A percentile compares a stretch with the other conserved stretches of the same genome.
These are phyloP conservation scores for Labia minor DNA, from an alignment of 2,888 invertebrate species.

Conservation along the genomic window DNA sequence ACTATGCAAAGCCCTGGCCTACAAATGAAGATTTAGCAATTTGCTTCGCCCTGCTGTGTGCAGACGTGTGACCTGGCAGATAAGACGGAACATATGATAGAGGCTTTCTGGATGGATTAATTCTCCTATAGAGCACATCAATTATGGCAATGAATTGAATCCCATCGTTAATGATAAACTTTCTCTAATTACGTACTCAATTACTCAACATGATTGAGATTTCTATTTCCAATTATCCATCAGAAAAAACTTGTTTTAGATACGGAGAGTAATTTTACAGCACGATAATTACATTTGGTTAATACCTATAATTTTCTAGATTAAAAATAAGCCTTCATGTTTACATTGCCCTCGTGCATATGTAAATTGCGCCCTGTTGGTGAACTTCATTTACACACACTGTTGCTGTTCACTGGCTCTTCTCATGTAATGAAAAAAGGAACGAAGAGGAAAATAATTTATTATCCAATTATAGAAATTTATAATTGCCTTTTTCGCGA, in stretches of 20 bases:
- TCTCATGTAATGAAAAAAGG: conserved; percentile 8
- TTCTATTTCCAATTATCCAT: neutral
- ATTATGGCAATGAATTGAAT: conserved; percentile 6
- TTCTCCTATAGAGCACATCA: neutral
- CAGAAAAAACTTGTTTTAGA: conserved; percentile 1
- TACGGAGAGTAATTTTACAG: neutral
- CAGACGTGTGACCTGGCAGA: neutral
- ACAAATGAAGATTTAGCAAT: conserved; percentile 13
- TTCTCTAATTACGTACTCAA: neutral
- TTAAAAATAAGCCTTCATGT: conserved; percentile 5
- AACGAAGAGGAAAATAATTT: conserved; percentile 8
- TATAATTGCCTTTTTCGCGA: conserved; percentile 9
- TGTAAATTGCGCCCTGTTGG: neutral
- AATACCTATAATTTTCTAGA: conserved; percentile 13
- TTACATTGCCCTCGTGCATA: conserved; percentile 13
- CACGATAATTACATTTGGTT: conserved; percentile 7
- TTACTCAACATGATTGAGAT: neutral
- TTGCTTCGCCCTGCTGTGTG: neutral
- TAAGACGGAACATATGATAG: conserved; percentile 13
- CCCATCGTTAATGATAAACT: neutral
- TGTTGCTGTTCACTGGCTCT: neutral
- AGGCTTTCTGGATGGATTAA: conserved; percentile 5
- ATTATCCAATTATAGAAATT: conserved; percentile 13
- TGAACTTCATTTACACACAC: conserved; percentile 8
- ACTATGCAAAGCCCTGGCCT: conserved; percentile 13